Conservation (phyloP, 1,140 invertebrate genomes). For the Calosoma granatense region DNA sequence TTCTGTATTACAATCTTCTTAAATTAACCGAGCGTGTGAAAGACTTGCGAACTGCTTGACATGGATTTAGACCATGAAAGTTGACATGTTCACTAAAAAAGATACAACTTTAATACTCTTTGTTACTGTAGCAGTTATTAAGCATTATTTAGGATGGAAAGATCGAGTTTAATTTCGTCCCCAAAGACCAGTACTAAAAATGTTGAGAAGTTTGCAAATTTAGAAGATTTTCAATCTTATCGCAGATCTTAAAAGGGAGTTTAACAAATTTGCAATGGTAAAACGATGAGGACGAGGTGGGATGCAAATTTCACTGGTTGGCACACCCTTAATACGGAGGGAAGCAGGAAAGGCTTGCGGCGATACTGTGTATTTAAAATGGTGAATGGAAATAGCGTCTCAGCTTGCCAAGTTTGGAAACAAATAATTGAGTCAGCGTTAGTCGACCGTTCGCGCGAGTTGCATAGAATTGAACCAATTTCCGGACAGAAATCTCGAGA, state of each 20-base stretch:
- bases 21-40: no score
- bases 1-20: no score
- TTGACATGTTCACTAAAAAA: no score
- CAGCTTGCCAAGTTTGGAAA: not conserved
- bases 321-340: not conserved
- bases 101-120: no score
- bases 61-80: no score
- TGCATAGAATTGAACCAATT: not conserved
- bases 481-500: no score
- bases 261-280: conserved; percentile 6
- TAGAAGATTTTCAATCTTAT: not conserved
- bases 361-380: conserved; percentile 5
- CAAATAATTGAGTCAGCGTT: not conserved
- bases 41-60: no score
- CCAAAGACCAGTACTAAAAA: not conserved
- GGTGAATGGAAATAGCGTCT: not conserved
- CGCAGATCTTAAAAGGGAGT: conserved; percentile 4
- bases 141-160: no score
- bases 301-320: not conserved
- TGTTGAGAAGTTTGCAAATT: conserved; percentile 1
- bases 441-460: not conserved
- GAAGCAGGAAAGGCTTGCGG: not conserved
- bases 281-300: not conserved
- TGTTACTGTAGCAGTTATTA: no score
- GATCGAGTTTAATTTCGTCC: no score